Conservation (phyloP, 2,888 invertebrate genomes). For the Andrena bucephala region DNA sequence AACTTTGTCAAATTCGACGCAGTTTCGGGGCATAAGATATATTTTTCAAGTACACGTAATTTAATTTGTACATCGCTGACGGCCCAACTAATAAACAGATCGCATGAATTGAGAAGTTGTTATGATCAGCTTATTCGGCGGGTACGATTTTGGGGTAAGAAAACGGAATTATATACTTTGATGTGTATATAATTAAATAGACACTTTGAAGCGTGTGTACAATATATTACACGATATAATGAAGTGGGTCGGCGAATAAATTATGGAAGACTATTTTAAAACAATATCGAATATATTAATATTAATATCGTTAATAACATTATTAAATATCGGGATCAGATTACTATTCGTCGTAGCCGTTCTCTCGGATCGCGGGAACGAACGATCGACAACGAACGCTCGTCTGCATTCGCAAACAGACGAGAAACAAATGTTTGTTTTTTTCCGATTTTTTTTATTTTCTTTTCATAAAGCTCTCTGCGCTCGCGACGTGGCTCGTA, state of each 20-base stretch:
- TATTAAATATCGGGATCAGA: slow-evolving; percentile 78
- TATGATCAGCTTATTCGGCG: background rate
- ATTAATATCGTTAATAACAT: slow-evolving; percentile 79
- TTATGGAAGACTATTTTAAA: slow-evolving; percentile 67
- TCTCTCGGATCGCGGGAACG: slow-evolving; percentile 44
- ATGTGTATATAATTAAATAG: slow-evolving; percentile 39
- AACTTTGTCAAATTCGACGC: background rate
- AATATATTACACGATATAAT: slow-evolving; percentile 35
- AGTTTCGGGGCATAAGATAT: background rate
- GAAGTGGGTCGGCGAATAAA: slow-evolving; percentile 41
- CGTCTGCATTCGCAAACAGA: slow-evolving; percentile 30
- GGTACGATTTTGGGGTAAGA: background rate
- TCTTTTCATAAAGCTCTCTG: slow-evolving; percentile 53
- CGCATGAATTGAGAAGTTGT: slow-evolving; percentile 15
- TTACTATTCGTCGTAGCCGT: slow-evolving; percentile 72
- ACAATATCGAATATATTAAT: slow-evolving; percentile 83
- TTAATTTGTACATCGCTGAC: slow-evolving; percentile 40
- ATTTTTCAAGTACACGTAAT: slow-evolving; percentile 14
- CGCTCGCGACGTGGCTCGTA: slow-evolving; percentile 34
- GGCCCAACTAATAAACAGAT: slow-evolving; percentile 38
- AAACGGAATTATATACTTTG: background rate
- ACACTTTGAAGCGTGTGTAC: slow-evolving; percentile 8
- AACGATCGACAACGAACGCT: slow-evolving; percentile 35
- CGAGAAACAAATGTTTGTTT: slow-evolving; percentile 42
- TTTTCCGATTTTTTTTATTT: background rate